Percentiles rank a stretch among this genome's conserved stretches.
Evolutionary conservation across 1,140 invertebrate species (phyloP).

Genomic region (Akabosia matsudoensis): DNA sequence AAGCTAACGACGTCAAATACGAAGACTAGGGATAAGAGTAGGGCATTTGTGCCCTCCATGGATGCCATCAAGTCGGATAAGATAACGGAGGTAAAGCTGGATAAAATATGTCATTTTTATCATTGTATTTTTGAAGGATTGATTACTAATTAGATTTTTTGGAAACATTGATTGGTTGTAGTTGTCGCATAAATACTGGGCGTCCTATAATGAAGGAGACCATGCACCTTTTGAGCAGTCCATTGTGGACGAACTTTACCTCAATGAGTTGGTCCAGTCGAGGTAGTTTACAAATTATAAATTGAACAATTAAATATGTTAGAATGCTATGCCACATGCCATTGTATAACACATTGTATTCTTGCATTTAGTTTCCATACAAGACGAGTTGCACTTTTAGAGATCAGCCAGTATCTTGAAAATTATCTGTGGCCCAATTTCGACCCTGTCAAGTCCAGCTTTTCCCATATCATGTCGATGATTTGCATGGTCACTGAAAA

Average conservation of each 20-base stretch:
- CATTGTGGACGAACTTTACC: conserved; percentile 54
- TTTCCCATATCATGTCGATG: conserved; percentile 88
- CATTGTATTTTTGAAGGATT: conserved; percentile 20
- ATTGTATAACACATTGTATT: conserved; percentile 7
- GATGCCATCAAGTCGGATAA: conserved; percentile 78
- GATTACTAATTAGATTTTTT: conserved; percentile 25
- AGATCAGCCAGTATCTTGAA: conserved; percentile 96
- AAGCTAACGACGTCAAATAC: conserved; percentile 42
- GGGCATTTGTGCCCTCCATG: conserved; percentile 60
- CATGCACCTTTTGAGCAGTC: conserved; percentile 49
- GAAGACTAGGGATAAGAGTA: conserved; percentile 32
- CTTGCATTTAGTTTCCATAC: conserved; percentile 67
- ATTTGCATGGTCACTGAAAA: conserved; percentile 98
- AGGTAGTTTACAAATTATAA: conserved; percentile 51
- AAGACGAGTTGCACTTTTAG: conserved; percentile 87
- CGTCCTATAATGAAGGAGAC: conserved; percentile 48
- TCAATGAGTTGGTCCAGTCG: conserved; percentile 51
- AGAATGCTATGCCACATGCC: neutral
- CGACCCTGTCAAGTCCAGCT: conserved; percentile 60
- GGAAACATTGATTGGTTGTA: too few species aligned
- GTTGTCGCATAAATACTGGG: conserved; percentile 52
- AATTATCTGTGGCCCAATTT: conserved; percentile 98
- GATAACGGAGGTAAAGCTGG: conserved; percentile 65
- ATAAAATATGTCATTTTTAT: neutral
- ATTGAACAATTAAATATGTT: neutral